phyloP scores from a whole-genome alignment of 2,113 vertebrate genomes.

The Narcine bancroftii region DNA sequence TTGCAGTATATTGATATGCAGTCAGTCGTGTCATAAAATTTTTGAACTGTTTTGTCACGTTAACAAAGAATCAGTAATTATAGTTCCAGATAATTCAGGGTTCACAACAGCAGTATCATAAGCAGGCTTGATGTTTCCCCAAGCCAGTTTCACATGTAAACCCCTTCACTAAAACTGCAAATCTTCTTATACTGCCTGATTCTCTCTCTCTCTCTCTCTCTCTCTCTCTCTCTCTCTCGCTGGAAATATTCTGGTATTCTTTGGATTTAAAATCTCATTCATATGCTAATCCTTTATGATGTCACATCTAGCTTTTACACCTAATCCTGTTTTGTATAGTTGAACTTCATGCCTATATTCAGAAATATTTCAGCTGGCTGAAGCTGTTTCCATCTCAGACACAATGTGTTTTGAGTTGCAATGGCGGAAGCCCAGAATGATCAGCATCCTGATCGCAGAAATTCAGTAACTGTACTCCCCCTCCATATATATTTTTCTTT shows the following conservation, averaged over 20 bases:
- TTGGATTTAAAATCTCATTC: conserved; percentile 32
- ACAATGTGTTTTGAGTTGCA: neutral
- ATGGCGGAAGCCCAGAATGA: too few species aligned
- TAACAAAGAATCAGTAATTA: conserved; percentile 23
- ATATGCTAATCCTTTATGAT: conserved; percentile 25
- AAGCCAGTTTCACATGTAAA: neutral
- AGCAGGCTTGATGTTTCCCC: neutral
- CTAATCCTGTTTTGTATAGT: conserved; percentile 3
- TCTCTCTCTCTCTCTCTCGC: neutral
- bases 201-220: neutral
- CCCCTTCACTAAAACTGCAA: conserved; percentile 27
- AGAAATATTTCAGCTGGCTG: neutral
- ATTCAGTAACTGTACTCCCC: neutral
- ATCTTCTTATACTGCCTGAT: conserved; percentile 15
- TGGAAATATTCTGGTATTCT: neutral
- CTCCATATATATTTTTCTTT: neutral
- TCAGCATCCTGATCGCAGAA: neutral
- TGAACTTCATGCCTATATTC: neutral
- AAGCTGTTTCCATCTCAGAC: neutral
- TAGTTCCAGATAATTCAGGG: neutral
- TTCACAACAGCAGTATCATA: neutral
- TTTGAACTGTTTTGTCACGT: conserved; percentile 26
- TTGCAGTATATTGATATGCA: conserved; percentile 32
- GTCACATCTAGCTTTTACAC: neutral
- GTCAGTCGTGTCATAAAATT: conserved; percentile 24